Percentiles rank a stretch among this genome's conserved stretches.
These are phyloP conservation scores for Coregonus ussuriensis DNA, from an alignment of 2,797 vertebrate species.

Conservation along the genomic window DNA sequence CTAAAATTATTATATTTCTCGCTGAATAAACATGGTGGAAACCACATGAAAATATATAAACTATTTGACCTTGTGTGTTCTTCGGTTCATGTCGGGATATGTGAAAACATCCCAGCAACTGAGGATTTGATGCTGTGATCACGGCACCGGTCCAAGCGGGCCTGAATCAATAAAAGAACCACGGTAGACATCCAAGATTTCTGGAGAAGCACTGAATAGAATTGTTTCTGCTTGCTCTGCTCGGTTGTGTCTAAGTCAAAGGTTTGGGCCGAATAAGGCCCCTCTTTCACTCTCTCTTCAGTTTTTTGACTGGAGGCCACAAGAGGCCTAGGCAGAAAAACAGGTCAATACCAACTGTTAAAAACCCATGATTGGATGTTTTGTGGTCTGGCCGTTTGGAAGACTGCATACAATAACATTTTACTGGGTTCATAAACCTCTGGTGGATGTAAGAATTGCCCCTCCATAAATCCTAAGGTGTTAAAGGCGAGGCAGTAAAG, in stretches of 20 bases:
- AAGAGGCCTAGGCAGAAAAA: constrained; percentile 62
- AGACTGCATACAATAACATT: constrained; percentile 73
- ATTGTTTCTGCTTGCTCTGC: constrained; percentile 33
- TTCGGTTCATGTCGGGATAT: constrained; percentile 49
- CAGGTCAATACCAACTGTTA: constrained; percentile 74
- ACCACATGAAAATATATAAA: constrained; percentile 46
- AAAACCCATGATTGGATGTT: constrained; percentile 70
- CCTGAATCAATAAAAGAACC: constrained; percentile 62
- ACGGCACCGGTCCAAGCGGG: constrained; percentile 53
- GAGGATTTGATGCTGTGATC: constrained; percentile 59
- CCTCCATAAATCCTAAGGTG: constrained; percentile 73
- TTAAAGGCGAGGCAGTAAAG: constrained; percentile 68
- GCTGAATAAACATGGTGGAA: constrained; percentile 46
- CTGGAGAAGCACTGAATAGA: constrained; percentile 57
- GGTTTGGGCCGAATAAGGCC: neutral
- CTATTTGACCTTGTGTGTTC: constrained; percentile 51
- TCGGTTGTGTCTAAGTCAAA: constrained; percentile 13
- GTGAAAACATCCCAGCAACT: constrained; percentile 53
- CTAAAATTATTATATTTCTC: constrained; percentile 46
- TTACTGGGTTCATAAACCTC: constrained; percentile 78
- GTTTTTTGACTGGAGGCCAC: constrained; percentile 66
- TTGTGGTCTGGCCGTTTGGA: constrained; percentile 75
- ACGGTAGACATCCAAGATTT: constrained; percentile 55
- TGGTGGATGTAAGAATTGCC: constrained; percentile 66
- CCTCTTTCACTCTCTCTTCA: constrained; percentile 41